phyloP scores from a whole-genome alignment of 2,888 invertebrate genomes.

The Lysandra coridon region DNA sequence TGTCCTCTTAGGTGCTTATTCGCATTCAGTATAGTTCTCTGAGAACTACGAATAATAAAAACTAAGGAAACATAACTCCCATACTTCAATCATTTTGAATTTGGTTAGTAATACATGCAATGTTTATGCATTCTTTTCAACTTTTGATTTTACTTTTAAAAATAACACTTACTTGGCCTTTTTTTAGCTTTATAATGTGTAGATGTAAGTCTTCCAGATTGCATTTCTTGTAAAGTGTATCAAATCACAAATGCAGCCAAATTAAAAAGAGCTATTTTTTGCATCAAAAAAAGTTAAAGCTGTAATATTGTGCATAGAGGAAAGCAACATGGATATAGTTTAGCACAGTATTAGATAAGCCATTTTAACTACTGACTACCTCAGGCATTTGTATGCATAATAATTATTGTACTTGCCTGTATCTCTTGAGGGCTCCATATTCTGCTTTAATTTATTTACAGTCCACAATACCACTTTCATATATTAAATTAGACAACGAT shows the following conservation, averaged over 20 bases:
- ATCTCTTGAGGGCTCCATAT: constrained; percentile 78
- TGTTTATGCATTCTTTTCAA: neutral
- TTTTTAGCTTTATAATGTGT: too few species aligned
- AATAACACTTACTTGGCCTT: neutral
- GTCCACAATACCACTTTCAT: constrained; percentile 71
- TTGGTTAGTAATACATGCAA: too few species aligned
- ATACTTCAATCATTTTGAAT: too few species aligned
- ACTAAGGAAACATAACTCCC: too few species aligned
- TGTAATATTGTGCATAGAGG: neutral
- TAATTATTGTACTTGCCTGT: constrained; percentile 59
- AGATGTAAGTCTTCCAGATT: neutral
- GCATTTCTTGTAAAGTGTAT: neutral
- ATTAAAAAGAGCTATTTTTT: neutral
- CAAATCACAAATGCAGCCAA: neutral
- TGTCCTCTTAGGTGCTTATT: too few species aligned
- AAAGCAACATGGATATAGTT: neutral
- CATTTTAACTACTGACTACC: neutral
- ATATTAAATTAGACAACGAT: constrained; percentile 73
- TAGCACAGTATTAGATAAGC: neutral
- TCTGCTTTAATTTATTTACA: constrained; percentile 59
- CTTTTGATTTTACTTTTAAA: neutral
- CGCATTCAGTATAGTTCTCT: too few species aligned
- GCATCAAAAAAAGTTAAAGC: neutral
- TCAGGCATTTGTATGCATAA: neutral
- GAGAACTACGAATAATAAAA: too few species aligned